These are phyloP conservation scores for Formica selysi DNA, from an alignment of 1,140 invertebrate species.

Conservation along the genomic window DNA sequence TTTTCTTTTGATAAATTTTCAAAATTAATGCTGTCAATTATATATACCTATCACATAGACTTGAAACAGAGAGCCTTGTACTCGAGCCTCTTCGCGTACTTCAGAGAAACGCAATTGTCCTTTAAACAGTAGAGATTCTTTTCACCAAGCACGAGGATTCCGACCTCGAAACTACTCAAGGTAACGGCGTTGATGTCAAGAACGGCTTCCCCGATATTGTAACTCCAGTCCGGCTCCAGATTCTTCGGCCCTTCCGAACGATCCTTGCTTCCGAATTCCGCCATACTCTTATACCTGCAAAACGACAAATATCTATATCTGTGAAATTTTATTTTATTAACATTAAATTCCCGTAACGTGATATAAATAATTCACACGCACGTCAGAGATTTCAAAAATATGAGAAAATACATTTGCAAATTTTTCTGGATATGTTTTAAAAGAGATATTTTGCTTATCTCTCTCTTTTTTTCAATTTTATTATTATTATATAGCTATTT, in stretches of 20 bases:
- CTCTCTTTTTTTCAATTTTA: neutral
- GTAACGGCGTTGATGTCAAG: slow-evolving; percentile 88
- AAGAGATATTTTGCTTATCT: too few relatives aligned
- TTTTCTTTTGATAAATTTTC: neutral
- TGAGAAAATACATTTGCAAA: neutral
- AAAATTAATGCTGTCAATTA: neutral
- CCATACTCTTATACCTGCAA: slow-evolving; percentile 89
- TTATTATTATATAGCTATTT: neutral
- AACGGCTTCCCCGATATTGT: slow-evolving; percentile 92
- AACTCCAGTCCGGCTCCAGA: slow-evolving; percentile 91
- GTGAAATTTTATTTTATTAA: neutral
- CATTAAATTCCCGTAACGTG: too few relatives aligned
- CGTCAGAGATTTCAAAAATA: neutral
- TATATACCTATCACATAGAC: slow-evolving; percentile 91
- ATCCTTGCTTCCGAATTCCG: slow-evolving; percentile 87
- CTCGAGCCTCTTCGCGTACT: slow-evolving; percentile 93
- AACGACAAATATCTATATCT: neutral
- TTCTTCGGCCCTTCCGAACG: slow-evolving; percentile 58
- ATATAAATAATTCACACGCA: neutral
- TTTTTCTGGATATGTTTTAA: neutral
- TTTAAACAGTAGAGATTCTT: slow-evolving; percentile 92
- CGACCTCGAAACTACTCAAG: slow-evolving; percentile 86
- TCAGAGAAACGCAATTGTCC: slow-evolving; percentile 90
- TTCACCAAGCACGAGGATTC: slow-evolving; percentile 91
- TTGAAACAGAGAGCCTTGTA: slow-evolving; percentile 91